Conservation (phyloP, 2,113 vertebrate genomes). For the Chascanopsetta lugubris region DNA sequence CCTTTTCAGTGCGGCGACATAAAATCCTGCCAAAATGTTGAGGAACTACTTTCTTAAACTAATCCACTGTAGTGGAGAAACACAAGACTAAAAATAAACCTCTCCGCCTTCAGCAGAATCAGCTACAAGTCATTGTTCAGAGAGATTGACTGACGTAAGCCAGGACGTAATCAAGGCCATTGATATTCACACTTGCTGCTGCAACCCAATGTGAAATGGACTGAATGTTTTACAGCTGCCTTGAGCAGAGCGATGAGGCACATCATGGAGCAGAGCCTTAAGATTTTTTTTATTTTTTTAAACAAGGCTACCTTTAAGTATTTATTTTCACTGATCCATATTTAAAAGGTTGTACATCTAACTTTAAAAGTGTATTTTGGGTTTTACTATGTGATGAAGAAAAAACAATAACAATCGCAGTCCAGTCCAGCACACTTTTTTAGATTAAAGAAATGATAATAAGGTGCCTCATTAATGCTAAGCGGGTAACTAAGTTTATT, state of each 20-base stretch:
- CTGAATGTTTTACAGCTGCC: not conserved
- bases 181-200: not conserved
- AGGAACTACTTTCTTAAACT: not conserved
- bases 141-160: not conserved
- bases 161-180: not conserved
- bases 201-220: not conserved
- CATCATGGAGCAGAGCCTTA: not conserved
- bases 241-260: not conserved
- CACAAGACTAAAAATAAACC: not conserved
- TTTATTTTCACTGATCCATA: not conserved
- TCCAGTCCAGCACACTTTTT: no score
- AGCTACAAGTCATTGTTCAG: not conserved
- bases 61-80: not conserved
- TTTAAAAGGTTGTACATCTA: no score
- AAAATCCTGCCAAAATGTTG: not conserved
- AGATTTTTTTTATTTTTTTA: not conserved
- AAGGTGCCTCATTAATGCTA: no score
- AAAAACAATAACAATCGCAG: no score
- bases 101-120: not conserved
- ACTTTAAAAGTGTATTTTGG: no score
- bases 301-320: not conserved
- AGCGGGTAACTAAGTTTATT: no score
- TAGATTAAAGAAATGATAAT: no score
- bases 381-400: no score
- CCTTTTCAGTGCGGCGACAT: not conserved